These are phyloP conservation scores for Nothocercus nigrocapillus DNA, from an alignment of 2,113 vertebrate genomes.

Conservation along the genomic window DNA sequence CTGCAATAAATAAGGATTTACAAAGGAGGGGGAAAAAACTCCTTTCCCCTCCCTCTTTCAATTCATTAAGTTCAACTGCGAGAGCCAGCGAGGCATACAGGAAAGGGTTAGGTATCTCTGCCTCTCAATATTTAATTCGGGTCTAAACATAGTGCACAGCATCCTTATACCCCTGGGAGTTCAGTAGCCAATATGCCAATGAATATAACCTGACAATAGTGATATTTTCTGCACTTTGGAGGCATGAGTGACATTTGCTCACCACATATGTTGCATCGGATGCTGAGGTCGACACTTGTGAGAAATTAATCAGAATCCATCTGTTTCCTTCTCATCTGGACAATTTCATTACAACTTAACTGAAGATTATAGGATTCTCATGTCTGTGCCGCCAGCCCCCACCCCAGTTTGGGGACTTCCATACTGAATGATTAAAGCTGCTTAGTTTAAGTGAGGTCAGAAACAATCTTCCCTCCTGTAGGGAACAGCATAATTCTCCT, in stretches of 20 bases:
- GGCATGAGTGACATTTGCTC: slow-evolving; percentile 67
- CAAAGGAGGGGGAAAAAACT: neutral
- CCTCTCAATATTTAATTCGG: slow-evolving; percentile 70
- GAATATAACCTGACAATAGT: slow-evolving; percentile 60
- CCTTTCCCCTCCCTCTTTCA: slow-evolving; percentile 23
- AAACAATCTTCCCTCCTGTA: slow-evolving; percentile 76
- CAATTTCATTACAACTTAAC: slow-evolving; percentile 83
- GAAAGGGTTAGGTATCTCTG: slow-evolving; percentile 59
- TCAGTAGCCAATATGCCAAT: slow-evolving; percentile 61
- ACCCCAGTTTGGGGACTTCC: slow-evolving; percentile 68
- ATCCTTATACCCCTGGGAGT: slow-evolving; percentile 49
- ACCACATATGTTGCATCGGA: slow-evolving; percentile 71
- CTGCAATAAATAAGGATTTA: slow-evolving; percentile 52
- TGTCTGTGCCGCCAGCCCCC: slow-evolving; percentile 51
- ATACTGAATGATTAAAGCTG: slow-evolving; percentile 78
- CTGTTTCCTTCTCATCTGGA: slow-evolving; percentile 80
- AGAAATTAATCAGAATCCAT: slow-evolving; percentile 86
- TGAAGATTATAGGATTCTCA: slow-evolving; percentile 81
- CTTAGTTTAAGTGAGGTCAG: slow-evolving; percentile 81
- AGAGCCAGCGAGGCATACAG: slow-evolving; percentile 56
- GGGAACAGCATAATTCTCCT: slow-evolving; percentile 74
- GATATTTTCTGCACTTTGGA: slow-evolving; percentile 58
- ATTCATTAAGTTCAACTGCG: slow-evolving; percentile 61
- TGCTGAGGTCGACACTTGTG: slow-evolving; percentile 72
- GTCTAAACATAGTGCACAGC: slow-evolving; percentile 58